Conservation (phyloP, 2,797 vertebrate genomes). For the Vipera latastei region DNA sequence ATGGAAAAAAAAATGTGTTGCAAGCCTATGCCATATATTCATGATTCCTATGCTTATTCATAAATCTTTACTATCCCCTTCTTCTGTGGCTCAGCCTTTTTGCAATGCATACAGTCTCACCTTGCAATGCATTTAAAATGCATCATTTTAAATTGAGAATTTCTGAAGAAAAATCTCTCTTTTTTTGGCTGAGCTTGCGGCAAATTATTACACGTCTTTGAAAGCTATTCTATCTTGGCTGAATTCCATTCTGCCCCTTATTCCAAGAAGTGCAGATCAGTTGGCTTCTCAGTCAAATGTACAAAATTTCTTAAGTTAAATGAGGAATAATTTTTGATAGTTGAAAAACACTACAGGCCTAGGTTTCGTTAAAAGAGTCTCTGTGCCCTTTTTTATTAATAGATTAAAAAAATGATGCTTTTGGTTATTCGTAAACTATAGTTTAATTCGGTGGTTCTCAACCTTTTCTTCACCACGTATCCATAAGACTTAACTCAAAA, state of each 20-base stretch:
- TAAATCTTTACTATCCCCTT: too few relatives aligned
- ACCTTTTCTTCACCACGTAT: background rate
- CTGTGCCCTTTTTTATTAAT: background rate
- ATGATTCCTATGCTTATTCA: background rate
- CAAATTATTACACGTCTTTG: background rate
- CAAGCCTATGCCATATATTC: background rate
- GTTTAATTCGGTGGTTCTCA: background rate
- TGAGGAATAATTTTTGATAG: background rate
- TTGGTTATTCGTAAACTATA: background rate
- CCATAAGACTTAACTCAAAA: background rate
- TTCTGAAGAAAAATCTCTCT: background rate
- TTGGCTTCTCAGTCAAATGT: background rate
- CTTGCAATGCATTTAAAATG: background rate
- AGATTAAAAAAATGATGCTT: too few relatives aligned
- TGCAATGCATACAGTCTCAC: background rate
- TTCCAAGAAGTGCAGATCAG: background rate
- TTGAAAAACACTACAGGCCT: background rate
- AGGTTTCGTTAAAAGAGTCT: background rate
- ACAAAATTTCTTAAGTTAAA: background rate
- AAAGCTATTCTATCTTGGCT: background rate
- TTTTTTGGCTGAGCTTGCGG: background rate
- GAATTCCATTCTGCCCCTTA: background rate
- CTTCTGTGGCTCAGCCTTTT: background rate
- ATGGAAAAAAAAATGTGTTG: background rate
- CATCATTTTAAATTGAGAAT: background rate